Percentiles rank a stretch among this genome's conserved stretches.
phyloP scores from a whole-genome alignment of 2,797 vertebrate species.

The Mus minutoides region DNA sequence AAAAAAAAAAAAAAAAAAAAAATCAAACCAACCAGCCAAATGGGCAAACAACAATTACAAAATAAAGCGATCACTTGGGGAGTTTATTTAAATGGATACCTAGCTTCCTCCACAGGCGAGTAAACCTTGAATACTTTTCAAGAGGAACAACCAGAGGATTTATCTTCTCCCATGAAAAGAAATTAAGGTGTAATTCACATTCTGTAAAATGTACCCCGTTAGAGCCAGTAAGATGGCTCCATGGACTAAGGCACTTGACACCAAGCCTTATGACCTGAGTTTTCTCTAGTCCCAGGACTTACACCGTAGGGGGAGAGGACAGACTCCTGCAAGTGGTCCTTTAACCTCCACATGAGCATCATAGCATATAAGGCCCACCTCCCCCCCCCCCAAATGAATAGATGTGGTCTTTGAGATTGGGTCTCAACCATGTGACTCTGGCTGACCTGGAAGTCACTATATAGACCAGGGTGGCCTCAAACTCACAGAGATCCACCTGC shows the following conservation, averaged over 20 bases:
- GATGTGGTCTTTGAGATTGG: background rate
- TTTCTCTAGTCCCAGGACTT: background rate
- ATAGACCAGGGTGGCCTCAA: background rate
- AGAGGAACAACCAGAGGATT: background rate
- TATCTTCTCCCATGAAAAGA: background rate
- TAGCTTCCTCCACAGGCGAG: background rate
- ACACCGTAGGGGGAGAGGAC: background rate
- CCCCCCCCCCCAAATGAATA: background rate
- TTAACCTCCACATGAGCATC: background rate
- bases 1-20: too few relatives aligned
- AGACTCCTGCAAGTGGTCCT: background rate
- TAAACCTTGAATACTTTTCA: constrained; percentile 14
- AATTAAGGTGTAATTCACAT: background rate
- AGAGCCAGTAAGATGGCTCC: background rate
- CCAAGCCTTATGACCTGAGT: background rate
- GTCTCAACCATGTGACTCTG: background rate
- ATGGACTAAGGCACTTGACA: background rate
- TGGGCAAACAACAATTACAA: background rate
- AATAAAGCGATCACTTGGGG: background rate
- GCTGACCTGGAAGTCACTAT: background rate
- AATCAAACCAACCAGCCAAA: background rate
- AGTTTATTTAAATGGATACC: background rate
- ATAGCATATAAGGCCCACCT: background rate
- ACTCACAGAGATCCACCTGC: background rate
- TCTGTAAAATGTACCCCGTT: background rate